Conservation (phyloP, 2,888 invertebrate genomes). For the Saturnia japonica region DNA sequence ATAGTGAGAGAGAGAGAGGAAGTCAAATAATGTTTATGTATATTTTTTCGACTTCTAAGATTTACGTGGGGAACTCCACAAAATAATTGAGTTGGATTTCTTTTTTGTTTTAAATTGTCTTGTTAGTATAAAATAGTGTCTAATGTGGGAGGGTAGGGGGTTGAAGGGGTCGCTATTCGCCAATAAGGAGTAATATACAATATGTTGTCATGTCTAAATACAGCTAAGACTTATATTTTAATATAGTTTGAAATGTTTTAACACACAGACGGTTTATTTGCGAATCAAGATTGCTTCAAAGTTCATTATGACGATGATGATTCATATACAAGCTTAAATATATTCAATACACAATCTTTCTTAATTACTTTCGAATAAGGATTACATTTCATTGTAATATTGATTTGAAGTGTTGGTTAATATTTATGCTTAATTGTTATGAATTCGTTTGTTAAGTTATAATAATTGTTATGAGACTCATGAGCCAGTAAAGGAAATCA, state of each 20-base stretch:
- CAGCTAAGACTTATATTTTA: not conserved
- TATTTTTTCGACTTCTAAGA: no score
- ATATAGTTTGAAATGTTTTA: conserved; percentile 52
- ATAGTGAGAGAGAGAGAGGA: no score
- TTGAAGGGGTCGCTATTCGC: no score
- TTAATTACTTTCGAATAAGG: conserved; percentile 16
- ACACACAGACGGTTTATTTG: conserved; percentile 46
- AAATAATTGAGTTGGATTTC: no score
- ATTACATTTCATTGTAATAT: conserved; percentile 16
- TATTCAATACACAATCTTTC: not conserved
- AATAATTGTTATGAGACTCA: not conserved
- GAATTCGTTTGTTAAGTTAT: not conserved
- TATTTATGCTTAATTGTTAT: not conserved
- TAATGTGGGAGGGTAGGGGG: no score
- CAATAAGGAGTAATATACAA: not conserved
- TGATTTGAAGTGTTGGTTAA: not conserved
- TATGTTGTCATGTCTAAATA: not conserved
- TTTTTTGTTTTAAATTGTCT: no score
- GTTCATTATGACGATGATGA: conserved; percentile 48
- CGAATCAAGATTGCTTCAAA: conserved; percentile 45
- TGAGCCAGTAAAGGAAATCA: not conserved
- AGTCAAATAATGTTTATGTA: no score
- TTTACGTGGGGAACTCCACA: no score
- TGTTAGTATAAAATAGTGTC: no score
- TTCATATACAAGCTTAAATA: conserved; percentile 31